Evolutionary conservation across 2,797 vertebrate species (phyloP), one percentile per base, ranked within the genome.

Genomic region (Poecilia wingei): DNA sequence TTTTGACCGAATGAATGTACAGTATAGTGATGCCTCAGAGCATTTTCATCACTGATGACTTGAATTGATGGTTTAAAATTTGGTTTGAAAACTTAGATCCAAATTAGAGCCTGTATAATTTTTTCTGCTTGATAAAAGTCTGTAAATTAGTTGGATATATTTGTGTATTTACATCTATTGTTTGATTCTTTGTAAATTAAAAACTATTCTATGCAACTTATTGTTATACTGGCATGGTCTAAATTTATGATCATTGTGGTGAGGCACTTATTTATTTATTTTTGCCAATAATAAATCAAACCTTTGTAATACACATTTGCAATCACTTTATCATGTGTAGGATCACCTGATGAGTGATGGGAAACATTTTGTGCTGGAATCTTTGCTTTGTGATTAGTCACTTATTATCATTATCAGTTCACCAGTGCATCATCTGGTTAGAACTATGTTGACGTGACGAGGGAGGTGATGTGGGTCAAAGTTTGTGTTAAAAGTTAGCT

Each of bases 131-230:
- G n/a, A n/a, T 45, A 46, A 64, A 75, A 28, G 25, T 55, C 41
- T 39, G 20, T 68, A 43, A 57, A 75, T 45, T 33, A 69, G 39
- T 57, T 47, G 53, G 49, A 45, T 68, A 16, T 53, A 39, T 79
- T 55, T 49, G 31, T 36, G 68, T n/a, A 59, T 31, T 36, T 59
- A 36, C 13, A 13, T 31, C 22, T 64, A 51, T 31, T 43, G 46
- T 61, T 61, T 14, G n/a, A 31, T 49, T 46, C 20, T 69, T 78
- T 25, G 57, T 45, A 61, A 76, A 59, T 46, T 33, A 72, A 72
- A 57, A 47, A 36, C 3, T n/a, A 22, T 59, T 55, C 51, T 76
- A 14, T 76, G 13, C 31, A 49, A 47, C 43, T 49, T 47, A 46
- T 51, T 22, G 2, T 61, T 22, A 6, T 31, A 28, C 31, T 55